These are phyloP conservation scores for Proterorhinus semilunaris DNA, from an alignment of 2,113 vertebrate genomes.

Conservation along the genomic window DNA sequence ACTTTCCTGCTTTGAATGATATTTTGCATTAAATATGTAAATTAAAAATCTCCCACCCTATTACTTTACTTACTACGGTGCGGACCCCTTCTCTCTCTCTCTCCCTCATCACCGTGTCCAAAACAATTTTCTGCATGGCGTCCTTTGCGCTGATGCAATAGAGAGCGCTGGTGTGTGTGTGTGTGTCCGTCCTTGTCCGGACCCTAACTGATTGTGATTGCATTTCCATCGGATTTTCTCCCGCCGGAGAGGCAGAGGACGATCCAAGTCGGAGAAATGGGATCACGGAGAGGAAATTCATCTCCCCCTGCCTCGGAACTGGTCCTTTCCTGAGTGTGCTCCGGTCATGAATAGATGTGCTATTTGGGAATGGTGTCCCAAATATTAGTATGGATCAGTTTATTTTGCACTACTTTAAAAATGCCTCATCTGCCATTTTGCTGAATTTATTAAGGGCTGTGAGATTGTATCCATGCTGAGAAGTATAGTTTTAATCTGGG, in stretches of 20 bases:
- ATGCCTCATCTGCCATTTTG: too few relatives aligned
- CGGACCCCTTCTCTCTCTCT: constrained; percentile 30
- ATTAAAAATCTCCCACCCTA: constrained; percentile 65
- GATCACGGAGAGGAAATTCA: constrained; percentile 66
- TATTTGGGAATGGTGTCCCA: constrained; percentile 52
- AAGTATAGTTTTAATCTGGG: too few relatives aligned
- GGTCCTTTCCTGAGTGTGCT: constrained; percentile 42
- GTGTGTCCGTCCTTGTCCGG: constrained; percentile 50
- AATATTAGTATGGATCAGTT: constrained; percentile 40
- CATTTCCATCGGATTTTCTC: constrained; percentile 72
- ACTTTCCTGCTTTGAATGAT: constrained; percentile 74
- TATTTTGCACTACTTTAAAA: background rate
- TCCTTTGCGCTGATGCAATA: constrained; percentile 58
- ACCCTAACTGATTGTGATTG: constrained; percentile 73
- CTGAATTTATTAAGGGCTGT: too few relatives aligned
- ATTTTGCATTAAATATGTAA: constrained; percentile 80
- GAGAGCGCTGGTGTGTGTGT: constrained; percentile 17
- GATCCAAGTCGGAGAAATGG: constrained; percentile 59
- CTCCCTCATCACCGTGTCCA: constrained; percentile 73
- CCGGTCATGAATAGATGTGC: constrained; percentile 18
- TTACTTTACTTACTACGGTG: constrained; percentile 29
- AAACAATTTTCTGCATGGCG: constrained; percentile 82
- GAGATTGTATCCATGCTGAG: too few relatives aligned
- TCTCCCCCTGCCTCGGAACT: constrained; percentile 60
- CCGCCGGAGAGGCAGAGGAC: constrained; percentile 47